Percentiles rank a stretch among this genome's conserved stretches.
Conservation (phyloP, 1,140 invertebrate species). For the Lepidurus packardi region DNA sequence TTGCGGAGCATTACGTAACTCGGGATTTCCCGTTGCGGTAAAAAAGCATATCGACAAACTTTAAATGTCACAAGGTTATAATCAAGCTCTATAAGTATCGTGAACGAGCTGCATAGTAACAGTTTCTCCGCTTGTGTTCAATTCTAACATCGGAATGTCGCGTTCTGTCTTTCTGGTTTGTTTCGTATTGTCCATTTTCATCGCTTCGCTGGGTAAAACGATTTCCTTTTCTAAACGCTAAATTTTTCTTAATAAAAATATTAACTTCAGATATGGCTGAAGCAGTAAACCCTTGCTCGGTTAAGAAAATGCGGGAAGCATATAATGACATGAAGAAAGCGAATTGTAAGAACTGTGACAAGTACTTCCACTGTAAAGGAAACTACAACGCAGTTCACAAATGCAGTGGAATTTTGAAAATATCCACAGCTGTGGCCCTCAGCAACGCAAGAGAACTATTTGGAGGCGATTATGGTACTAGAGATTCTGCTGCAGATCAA, state of each 20-base stretch:
- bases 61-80: no score
- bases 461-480: background rate
- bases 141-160: background rate
- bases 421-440: background rate
- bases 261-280: background rate
- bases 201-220: background rate
- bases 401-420: background rate
- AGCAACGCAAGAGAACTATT: slow-evolving; percentile 16
- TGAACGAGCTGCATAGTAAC: background rate
- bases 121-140: background rate
- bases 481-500: slow-evolving; percentile 26
- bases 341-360: slow-evolving; percentile 29
- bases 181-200: background rate
- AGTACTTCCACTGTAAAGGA: slow-evolving; percentile 29
- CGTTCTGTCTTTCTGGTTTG: background rate
- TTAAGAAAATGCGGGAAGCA: slow-evolving; percentile 21
- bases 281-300: slow-evolving; percentile 28
- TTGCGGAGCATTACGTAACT: no score
- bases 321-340: slow-evolving; percentile 25
- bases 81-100: no score
- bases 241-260: background rate
- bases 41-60: no score
- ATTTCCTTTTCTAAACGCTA: background rate
- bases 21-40: no score
- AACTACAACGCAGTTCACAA: slow-evolving; percentile 25